These are phyloP conservation scores for Kryphioiulus occultus DNA, from an alignment of 2,888 invertebrate genomes.

Conservation along the genomic window DNA sequence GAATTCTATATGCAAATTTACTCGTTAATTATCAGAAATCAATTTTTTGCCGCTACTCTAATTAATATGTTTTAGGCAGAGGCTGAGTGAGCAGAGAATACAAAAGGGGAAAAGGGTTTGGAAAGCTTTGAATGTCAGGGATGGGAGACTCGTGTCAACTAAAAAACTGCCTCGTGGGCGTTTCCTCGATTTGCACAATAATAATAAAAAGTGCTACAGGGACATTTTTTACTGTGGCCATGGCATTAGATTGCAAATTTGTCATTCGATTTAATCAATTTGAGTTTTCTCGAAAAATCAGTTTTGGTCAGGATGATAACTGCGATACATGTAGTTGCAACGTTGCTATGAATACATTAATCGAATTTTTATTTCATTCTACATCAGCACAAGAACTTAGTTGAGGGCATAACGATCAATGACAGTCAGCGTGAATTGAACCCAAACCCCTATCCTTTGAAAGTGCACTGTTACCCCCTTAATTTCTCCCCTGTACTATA, in stretches of 20 bases:
- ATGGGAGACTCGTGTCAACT: not conserved
- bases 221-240: not conserved
- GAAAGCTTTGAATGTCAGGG: not conserved
- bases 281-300: not conserved
- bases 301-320: no score
- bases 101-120: not conserved
- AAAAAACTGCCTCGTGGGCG: not conserved
- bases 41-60: slow-evolving; percentile 8
- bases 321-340: no score
- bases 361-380: no score
- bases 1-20: slow-evolving; percentile 23
- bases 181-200: not conserved
- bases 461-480: no score
- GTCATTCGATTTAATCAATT: not conserved
- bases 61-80: not conserved
- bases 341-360: no score
- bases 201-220: not conserved
- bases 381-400: no score
- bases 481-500: not conserved
- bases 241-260: not conserved
- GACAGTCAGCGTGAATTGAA: no score
- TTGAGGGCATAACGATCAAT: no score
- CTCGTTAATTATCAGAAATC: slow-evolving; percentile 12
- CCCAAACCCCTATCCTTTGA: no score
- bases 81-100: not conserved